phyloP scores from a whole-genome alignment of 2,888 invertebrate genomes.

The Agrenia bidenticulata region DNA sequence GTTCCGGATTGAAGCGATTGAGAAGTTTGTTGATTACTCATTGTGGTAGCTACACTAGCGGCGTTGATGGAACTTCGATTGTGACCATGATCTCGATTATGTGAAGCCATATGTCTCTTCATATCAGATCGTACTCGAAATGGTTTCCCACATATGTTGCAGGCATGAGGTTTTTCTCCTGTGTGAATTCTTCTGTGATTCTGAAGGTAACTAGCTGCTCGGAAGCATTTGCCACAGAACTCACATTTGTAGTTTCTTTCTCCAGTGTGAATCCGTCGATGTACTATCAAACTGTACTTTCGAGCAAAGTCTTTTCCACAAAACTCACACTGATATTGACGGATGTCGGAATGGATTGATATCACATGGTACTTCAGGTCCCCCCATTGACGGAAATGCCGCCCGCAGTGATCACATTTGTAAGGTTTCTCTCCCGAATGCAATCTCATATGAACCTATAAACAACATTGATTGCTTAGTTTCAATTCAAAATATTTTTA shows the following conservation, averaged over 20 bases:
- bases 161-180: conserved; percentile 59
- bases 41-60: background rate
- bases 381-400: conserved; percentile 82
- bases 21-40: no score
- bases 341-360: conserved; percentile 76
- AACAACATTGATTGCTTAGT: background rate
- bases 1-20: no score
- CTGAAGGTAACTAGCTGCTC: conserved; percentile 81
- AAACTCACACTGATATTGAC: conserved; percentile 83
- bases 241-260: conserved; percentile 85
- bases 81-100: conserved; percentile 57
- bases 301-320: conserved; percentile 77
- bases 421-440: conserved; percentile 85
- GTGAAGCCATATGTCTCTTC: conserved; percentile 75
- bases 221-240: conserved; percentile 77
- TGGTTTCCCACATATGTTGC: conserved; percentile 70
- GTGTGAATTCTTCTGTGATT: conserved; percentile 84
- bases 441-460: conserved; percentile 71
- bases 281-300: conserved; percentile 81
- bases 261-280: conserved; percentile 81
- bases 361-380: conserved; percentile 83
- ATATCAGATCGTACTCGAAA: conserved; percentile 82
- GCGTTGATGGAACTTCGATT: background rate
- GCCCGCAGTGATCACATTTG: conserved; percentile 75
- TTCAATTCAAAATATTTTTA: background rate